Conservation (phyloP, 23 tunicate species). For the Ciona savignyi region DNA sequence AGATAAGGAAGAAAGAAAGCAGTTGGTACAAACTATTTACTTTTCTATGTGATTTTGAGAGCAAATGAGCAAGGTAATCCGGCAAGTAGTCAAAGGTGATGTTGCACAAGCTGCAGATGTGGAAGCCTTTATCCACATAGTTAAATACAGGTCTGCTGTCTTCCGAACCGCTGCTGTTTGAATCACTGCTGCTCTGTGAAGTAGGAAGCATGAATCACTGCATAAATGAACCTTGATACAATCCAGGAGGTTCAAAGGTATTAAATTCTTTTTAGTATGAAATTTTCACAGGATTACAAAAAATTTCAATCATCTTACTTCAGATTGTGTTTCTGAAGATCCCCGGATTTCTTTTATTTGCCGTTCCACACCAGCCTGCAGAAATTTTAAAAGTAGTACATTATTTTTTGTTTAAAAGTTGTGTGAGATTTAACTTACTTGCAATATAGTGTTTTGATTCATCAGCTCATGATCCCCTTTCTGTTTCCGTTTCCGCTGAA, state of each 20-base stretch:
- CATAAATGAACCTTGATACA: too few relatives aligned
- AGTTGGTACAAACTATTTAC: slow-evolving; percentile 28
- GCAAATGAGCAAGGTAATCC: slow-evolving; percentile 42
- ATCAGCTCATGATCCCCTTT: slow-evolving; percentile 32
- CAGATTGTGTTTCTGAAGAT: slow-evolving; percentile 26
- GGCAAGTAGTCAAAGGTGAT: slow-evolving; percentile 6
- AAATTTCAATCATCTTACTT: too few relatives aligned
- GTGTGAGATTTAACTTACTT: slow-evolving; percentile 22
- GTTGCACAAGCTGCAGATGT: slow-evolving; percentile 38
- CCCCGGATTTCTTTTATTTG: slow-evolving; percentile 48
- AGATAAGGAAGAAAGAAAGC: too few relatives aligned
- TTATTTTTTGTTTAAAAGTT: background rate
- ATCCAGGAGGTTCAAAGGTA: too few relatives aligned
- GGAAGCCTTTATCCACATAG: slow-evolving; percentile 57
- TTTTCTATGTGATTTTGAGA: slow-evolving; percentile 52
- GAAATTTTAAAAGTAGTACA: background rate
- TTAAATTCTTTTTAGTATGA: too few relatives aligned
- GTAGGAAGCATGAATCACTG: too few relatives aligned
- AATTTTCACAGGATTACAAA: too few relatives aligned
- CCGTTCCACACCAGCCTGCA: slow-evolving; percentile 54
- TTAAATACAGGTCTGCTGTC: background rate
- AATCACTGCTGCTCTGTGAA: slow-evolving; percentile 6
- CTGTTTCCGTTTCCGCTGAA: slow-evolving; percentile 39
- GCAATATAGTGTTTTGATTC: slow-evolving; percentile 32
- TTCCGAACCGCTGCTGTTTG: background rate